A percentile compares a stretch with the other conserved stretches of the same genome.
Evolutionary conservation across 2,113 vertebrate genomes (phyloP).

Genomic region (Antigone vipio): DNA sequence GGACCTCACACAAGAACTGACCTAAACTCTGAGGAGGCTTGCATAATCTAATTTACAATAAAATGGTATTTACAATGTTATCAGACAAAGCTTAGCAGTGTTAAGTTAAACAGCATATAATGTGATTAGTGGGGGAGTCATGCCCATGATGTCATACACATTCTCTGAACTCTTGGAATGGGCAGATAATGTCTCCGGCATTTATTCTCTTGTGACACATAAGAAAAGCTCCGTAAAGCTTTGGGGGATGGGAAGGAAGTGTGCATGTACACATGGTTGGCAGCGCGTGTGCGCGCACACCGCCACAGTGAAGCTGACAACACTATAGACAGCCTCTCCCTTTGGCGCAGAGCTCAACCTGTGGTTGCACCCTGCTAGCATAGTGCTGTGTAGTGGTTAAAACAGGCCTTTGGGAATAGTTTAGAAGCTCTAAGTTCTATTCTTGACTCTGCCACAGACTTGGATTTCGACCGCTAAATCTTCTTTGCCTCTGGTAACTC

Average conservation of each 20-base stretch:
- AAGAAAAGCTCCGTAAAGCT: background rate
- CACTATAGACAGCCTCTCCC: background rate
- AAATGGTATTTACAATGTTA: conserved; percentile 66
- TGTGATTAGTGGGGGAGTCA: conserved; percentile 61
- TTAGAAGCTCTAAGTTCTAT: conserved; percentile 29
- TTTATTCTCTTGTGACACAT: conserved; percentile 34
- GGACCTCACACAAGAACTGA: conserved; percentile 63
- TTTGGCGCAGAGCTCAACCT: background rate
- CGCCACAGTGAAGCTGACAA: background rate
- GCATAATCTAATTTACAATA: conserved; percentile 72
- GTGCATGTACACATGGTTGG: background rate
- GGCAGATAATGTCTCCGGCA: conserved; percentile 46
- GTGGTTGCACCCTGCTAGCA: conserved; percentile 4
- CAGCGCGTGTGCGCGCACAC: rapidly evolving
- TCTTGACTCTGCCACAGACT: conserved; percentile 47
- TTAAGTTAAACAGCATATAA: conserved; percentile 71
- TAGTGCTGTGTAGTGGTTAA: conserved; percentile 27
- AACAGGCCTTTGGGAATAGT: conserved; percentile 22
- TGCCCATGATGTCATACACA: conserved; percentile 62
- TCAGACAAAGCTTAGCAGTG: conserved; percentile 67
- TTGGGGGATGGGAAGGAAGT: background rate
- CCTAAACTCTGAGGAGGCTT: conserved; percentile 59
- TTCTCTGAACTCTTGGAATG: conserved; percentile 53
- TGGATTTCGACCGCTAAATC: conserved; percentile 39
- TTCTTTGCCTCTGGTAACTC: conserved; percentile 58